Base-by-base conservation (phyloP, 2,797 vertebrate species). In the Tiaroga cobitis region DNA sequence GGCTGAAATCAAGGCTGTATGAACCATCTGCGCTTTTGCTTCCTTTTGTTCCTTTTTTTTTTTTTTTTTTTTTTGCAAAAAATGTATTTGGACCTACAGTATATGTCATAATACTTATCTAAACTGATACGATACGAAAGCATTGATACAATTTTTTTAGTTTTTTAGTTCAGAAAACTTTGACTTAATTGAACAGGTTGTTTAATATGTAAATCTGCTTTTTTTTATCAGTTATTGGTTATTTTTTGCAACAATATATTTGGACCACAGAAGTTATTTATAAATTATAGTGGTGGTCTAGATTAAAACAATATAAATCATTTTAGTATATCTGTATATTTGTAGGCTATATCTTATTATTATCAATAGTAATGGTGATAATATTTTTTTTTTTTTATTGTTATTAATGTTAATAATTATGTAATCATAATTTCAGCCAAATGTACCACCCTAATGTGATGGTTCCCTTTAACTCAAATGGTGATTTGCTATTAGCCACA, bases 1-100 rank as follows among this genome's bases (percentile, higher is more conserved):
- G 70, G 43, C 41, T 67, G 39, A 84, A 85, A 80, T 32, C 32
- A 61, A 84, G 59, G 75, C 56, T 15, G 10, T 75, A 51, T 80
- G 39, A 72, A 49, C 11, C 65, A 63, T 65, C n/a, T 73, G 49
- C 2, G 51, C 16, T 79, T 2, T 1, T 21, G 51, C 37, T 69
- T 82, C 54, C 63, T 37, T 54, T 83, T 83, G 54, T 83, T 83
- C 15, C 16, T 37, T 32, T 61, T 51, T 74, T 43, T 41, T n/a
- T n/a, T n/a, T n/a, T n/a, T n/a, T n/a, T n/a, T n/a, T n/a, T 51
- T 65, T 32, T 34, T 49, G 46, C 16, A 29, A 68, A 67, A 67
- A 59, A 43, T 26, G 16, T 43, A 43, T 41, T 59, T 29, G 67
- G 51, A 26, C 6, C 8, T 8, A 37, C 37, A 37, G 37, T 3